phyloP scores from a whole-genome alignment of 1,140 invertebrate species.

The Bombus turneri region DNA sequence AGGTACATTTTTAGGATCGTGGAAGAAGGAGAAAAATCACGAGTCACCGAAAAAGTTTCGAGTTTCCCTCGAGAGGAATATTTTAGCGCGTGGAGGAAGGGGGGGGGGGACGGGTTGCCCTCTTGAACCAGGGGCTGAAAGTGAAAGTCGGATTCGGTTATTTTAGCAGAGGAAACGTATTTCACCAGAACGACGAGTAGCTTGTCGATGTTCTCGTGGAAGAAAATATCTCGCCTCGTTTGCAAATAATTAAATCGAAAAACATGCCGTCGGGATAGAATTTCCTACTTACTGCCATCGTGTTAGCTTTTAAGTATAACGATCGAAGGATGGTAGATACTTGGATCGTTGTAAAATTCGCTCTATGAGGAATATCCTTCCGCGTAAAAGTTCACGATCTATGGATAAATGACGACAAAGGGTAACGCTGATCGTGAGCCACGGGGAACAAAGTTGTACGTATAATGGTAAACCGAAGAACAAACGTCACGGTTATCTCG shows the following conservation, averaged over 20 bases:
- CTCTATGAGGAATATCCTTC: no score
- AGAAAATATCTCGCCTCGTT: neutral
- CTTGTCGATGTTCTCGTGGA: no score
- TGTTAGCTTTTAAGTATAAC: no score
- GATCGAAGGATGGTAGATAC: no score
- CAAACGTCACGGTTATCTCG: constrained; percentile 39
- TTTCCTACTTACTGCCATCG: no score
- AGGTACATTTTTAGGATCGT: neutral
- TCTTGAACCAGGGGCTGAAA: neutral
- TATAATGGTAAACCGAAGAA: constrained; percentile 46
- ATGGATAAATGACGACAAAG: no score
- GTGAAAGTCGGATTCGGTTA: constrained; percentile 23
- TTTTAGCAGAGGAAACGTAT: constrained; percentile 10
- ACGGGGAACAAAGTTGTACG: constrained; percentile 29
- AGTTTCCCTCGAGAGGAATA: constrained; percentile 45
- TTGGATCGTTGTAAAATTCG: accelerated
- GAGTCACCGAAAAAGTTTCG: constrained; percentile 9
- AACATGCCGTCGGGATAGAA: no score
- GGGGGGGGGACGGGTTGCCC: neutral
- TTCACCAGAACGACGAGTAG: neutral
- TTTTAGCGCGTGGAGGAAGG: constrained; percentile 11
- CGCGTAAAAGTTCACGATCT: no score
- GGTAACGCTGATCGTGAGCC: no score
- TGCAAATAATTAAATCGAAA: neutral
- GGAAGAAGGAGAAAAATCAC: constrained; percentile 18